phyloP scores from a whole-genome alignment of 2,797 vertebrate species.

The Echeneis naucrates region DNA sequence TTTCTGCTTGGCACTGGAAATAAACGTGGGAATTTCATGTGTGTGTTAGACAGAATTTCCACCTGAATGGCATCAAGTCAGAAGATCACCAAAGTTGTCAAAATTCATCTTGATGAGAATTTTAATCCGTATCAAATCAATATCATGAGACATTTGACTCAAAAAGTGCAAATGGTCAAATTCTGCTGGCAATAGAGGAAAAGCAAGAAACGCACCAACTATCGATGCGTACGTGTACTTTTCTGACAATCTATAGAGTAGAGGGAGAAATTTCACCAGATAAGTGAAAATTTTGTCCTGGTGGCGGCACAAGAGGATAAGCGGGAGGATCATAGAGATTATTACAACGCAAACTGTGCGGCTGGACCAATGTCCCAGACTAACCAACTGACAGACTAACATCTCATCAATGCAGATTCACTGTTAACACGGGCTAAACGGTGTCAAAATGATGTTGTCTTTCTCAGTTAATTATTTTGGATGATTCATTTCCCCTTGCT shows the following conservation, averaged over 20 bases:
- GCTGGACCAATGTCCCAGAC: not conserved
- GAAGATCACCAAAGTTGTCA: not conserved
- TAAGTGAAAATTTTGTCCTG: not conserved
- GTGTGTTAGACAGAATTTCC: no score
- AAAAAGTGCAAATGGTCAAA: not conserved
- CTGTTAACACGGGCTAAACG: constrained; percentile 9
- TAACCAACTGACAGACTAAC: not conserved
- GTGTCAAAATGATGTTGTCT: constrained; percentile 33
- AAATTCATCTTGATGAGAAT: not conserved
- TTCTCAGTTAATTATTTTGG: constrained; percentile 44
- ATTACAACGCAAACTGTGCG: not conserved
- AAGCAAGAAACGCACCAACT: not conserved
- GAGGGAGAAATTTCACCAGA: not conserved
- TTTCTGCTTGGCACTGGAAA: not conserved
- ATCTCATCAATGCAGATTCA: constrained; percentile 1
- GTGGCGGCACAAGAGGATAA: not conserved
- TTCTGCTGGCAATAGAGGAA: no score
- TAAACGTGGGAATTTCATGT: no score
- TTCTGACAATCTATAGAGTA: not conserved
- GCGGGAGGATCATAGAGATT: not conserved
- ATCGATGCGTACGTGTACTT: not conserved
- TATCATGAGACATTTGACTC: not conserved
- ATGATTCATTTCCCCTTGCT: constrained; percentile 62
- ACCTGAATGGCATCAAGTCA: not conserved
- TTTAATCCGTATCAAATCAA: not conserved